A percentile compares a stretch with the other conserved stretches of the same genome.
These are phyloP conservation scores for Ophraella communa DNA, from an alignment of 2,888 invertebrate genomes.

Conservation along the genomic window DNA sequence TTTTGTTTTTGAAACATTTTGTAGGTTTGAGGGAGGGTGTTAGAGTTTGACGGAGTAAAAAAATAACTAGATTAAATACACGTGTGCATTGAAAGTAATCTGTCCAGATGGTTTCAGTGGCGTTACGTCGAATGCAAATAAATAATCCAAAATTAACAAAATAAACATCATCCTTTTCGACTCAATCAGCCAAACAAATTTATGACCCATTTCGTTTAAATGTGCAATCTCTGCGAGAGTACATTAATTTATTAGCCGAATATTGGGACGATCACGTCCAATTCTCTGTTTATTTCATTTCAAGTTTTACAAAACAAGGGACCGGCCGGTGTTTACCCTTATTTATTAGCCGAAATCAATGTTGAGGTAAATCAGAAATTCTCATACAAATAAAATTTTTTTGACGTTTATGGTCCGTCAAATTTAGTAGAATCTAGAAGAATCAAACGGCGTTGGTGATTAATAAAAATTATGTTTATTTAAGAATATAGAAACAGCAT, in stretches of 20 bases:
- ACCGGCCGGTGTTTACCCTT: slow-evolving; percentile 54
- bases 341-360: slow-evolving; percentile 57
- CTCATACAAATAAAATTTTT: slow-evolving; percentile 43
- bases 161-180: slow-evolving; percentile 4
- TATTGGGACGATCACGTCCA: slow-evolving; percentile 41
- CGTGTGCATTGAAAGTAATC: not conserved
- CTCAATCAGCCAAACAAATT: slow-evolving; percentile 15
- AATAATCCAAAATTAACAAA: slow-evolving; percentile 1
- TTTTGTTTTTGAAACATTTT: too few relatives aligned
- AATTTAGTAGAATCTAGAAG: slow-evolving; percentile 51
- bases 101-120: not conserved
- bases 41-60: too few relatives aligned
- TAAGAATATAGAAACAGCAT: too few relatives aligned
- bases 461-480: not conserved
- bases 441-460: slow-evolving; percentile 1
- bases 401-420: slow-evolving; percentile 56
- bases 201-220: slow-evolving; percentile 6
- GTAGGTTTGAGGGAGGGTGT: too few relatives aligned
- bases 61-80: too few relatives aligned
- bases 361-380: slow-evolving; percentile 55
- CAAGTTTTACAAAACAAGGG: slow-evolving; percentile 43
- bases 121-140: not conserved
- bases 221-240: slow-evolving; percentile 12
- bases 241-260: slow-evolving; percentile 42
- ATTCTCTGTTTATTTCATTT: slow-evolving; percentile 49